Evolutionary conservation across 92 coral and sea anemone genomes (phyloP).

Genomic region (Phenganax marumi): DNA sequence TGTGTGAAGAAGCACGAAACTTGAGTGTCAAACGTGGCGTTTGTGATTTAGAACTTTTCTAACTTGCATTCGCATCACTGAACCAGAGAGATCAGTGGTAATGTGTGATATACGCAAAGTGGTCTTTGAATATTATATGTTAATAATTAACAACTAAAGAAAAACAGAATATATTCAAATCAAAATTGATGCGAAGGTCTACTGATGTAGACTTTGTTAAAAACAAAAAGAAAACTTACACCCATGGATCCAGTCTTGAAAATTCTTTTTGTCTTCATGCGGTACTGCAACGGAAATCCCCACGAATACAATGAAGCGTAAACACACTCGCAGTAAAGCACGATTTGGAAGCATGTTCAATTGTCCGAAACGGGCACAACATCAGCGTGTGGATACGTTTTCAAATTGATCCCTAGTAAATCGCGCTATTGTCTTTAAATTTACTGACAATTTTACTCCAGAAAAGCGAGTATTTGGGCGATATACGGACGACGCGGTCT

Average conservation of each 20-base stretch:
- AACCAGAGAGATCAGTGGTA: too few species aligned
- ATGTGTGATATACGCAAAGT: too few species aligned
- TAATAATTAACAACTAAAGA: too few species aligned
- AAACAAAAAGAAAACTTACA: constrained; percentile 3
- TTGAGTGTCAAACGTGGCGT: too few species aligned
- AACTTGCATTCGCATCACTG: too few species aligned
- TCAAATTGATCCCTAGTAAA: too few species aligned
- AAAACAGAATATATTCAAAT: neutral
- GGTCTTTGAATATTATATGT: too few species aligned
- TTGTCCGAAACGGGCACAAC: constrained; percentile 7
- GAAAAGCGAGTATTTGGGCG: too few species aligned
- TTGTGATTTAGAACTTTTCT: too few species aligned
- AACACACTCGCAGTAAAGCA: neutral
- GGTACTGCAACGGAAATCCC: constrained; percentile 7
- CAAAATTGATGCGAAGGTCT: neutral
- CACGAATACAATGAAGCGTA: constrained; percentile 5
- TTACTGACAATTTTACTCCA: too few species aligned
- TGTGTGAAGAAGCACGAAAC: too few species aligned
- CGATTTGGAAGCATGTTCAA: neutral
- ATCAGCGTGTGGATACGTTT: neutral
- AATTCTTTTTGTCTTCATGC: neutral
- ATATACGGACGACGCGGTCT: neutral
- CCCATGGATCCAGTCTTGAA: neutral
- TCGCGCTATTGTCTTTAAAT: too few species aligned
- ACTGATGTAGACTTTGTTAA: neutral